Evolutionary conservation across 2,797 vertebrate genomes (phyloP), one percentile per base, ranked within the genome.

Genomic region (Lithobates pipiens): DNA sequence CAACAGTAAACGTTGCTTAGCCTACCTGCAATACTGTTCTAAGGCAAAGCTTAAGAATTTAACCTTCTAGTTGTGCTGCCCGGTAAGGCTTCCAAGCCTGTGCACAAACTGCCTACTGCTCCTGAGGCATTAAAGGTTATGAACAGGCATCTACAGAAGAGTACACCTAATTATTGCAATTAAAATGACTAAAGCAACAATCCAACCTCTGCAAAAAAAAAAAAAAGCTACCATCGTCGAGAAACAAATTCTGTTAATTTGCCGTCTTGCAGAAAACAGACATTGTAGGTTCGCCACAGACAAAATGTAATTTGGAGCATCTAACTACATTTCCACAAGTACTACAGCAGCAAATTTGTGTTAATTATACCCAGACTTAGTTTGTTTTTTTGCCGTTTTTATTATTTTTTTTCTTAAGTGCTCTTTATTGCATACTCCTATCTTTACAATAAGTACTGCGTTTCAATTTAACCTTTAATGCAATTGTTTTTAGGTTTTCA

Each of bases 311-410:
- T 84, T 84, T 84, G 65, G 68, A 69, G 69, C 67, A 71, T 76
- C 63, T 78, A 78, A 84, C 67, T 72, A 77, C 44, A 84, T 84
- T 71, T 78, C 65, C 67, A 73, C 54, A 78, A 84, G 68, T 78
- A 78, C 75, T 39, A 71, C 61, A 84, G 61, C 68, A 78, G 76
- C 65, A 77, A 77, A 78, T 84, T 70, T 84, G 72, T 74, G 80
- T 82, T 81, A 81, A 81, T 81, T 81, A 81, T 81, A 73, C 71
- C 36, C 71, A 73, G 79, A 81, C 79, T 39, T 69, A 73, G 79
- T 81, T 81, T 81, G 79, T 81, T 81, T 81, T 54, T 54, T 72
- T 72, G 71, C 61, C n/a, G 67, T n/a, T 72, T 81, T 73, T 81
- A 63, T 75, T 32, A 57, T 18, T 74, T 82, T 65, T 73, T 82